Conservation (phyloP, 2,113 vertebrate species). For the Corythoichthys haematopterus region DNA sequence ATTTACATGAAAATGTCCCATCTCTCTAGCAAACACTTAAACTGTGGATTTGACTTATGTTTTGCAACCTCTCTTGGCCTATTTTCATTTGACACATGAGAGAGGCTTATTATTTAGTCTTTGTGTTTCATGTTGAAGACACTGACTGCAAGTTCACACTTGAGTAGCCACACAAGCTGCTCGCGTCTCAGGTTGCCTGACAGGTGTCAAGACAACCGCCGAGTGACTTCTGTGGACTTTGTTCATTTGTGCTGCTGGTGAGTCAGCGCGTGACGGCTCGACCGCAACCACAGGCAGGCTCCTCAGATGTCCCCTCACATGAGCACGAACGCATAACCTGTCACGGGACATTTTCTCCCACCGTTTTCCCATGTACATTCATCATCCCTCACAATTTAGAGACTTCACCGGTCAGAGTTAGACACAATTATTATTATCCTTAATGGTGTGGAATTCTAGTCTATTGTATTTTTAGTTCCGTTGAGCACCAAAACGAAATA, state of each 20-base stretch:
- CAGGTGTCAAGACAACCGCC: constrained; percentile 23
- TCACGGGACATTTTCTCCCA: constrained; percentile 41
- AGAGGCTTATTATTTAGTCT: neutral
- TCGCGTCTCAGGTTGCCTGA: constrained; percentile 24
- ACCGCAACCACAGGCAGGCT: constrained; percentile 25
- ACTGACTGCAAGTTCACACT: constrained; percentile 21
- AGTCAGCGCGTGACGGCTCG: constrained; percentile 56
- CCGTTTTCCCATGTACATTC: constrained; percentile 13
- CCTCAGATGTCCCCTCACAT: constrained; percentile 47
- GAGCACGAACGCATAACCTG: constrained; percentile 46
- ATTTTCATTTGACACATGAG: neutral
- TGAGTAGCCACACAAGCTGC: constrained; percentile 23
- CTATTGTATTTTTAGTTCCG: neutral
- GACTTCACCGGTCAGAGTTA: neutral
- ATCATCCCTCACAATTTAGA: constrained; percentile 4
- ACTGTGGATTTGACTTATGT: constrained; percentile 51
- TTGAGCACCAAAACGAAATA: neutral
- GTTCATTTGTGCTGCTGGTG: constrained; percentile 41
- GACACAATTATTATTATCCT: neutral
- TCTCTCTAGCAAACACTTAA: constrained; percentile 49
- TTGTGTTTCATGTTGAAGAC: constrained; percentile 7
- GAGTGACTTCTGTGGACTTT: constrained; percentile 29
- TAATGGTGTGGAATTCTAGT: neutral
- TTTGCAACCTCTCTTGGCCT: constrained; percentile 19
- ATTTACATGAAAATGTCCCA: constrained; percentile 60